Evolutionary conservation across 2,888 invertebrate species (phyloP), one percentile per base, ranked within the genome.

Genomic region (Pherbina coryleti): DNA sequence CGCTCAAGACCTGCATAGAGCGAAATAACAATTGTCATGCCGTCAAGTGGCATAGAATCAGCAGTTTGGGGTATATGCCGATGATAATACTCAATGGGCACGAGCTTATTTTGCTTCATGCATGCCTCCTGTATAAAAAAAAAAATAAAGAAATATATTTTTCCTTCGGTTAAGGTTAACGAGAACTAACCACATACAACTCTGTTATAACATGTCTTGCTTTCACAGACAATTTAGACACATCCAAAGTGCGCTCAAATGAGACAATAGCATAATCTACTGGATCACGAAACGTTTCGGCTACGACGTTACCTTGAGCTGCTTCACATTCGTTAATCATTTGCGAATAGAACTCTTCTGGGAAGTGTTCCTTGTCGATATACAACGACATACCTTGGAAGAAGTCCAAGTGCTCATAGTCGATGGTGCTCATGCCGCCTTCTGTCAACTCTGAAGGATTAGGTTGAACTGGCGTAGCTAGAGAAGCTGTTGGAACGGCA

Each of bases 1-100:
- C 96, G 90, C 89, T 97, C 96, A 9, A 92, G 90, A 0, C 93
- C 93, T 14, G 91, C 90, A 87, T 96, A 97, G 0, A 94, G 93
- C 83, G 96, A 97, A 81, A 96, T 92, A 11, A 95, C 94, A 76
- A 97, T 92, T 0, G 96, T 95, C 84, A 95, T 95, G 62, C 92
- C 93, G 0, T 87, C 83, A 25, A 97, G 89, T 0, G 93, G 93
- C 74, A 90, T 88, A 0, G 88, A 85, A 3, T 87, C 83, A 0
- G 90, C 87, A 0, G 90, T 89, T 34, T 92, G 84, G 0, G 91
- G 91, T 66, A 95, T 90, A 0, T 95, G 94, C 22, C 91, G 91
- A 86, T 96, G 95, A 86, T 93, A 96, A 89, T 96, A 96, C 82
- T 92, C 90, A 8, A 94, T 88, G 0, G 92, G 91, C 0, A 94